Base-by-base conservation (phyloP, 2,888 invertebrate species). In the Xiphydria camelus region DNA sequence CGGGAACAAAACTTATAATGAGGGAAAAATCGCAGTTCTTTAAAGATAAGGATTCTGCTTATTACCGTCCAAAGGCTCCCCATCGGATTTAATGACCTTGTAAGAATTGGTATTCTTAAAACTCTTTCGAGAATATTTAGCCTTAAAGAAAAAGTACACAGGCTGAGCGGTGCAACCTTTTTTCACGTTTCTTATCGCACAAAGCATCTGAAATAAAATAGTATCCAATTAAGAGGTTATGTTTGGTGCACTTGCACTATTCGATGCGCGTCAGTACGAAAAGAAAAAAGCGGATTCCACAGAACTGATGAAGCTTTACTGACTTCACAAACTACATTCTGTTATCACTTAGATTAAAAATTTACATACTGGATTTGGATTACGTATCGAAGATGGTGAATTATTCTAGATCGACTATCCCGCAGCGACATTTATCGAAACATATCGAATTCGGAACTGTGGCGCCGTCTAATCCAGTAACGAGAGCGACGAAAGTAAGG, bases 141-240 rank as follows among this genome's bases (percentile, higher is more conserved):
- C 64, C 45, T 59, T 68, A 34, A 59, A 49, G 25, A 70, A 34
- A 4, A 64, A 32, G 46, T 59, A 66, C 33, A 62, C 49, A 33
- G 64, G 49, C 37, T 46, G 54, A 36, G 49, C 48, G 38, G 52
- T 47, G 57, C 62, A 65, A 54, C 55, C 56, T 48, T 48, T 62
- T 41, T 61, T 63, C 45, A 66, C 55, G 59, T 64, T 59, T 53
- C 64, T 73, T n/a, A n/a, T n/a, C 53, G 62, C 42, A 61, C 64
- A 66, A 62, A 67, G 52, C 74, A 74, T 75, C 75, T 73, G 66
- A 55, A 70, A 38, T n/a, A 26, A 26, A 33, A 20, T 21, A 32
- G 26, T 10, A 17, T 1, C 14, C 18, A 3, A 7, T 34, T 19
- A 17, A 6, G 7, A 18, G 34, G 34, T 34, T 19, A 34, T 5